Percentiles rank a stretch among this genome's conserved stretches.
Evolutionary conservation across 2,113 vertebrate species (phyloP).

Genomic region (Phoenicopterus ruber): DNA sequence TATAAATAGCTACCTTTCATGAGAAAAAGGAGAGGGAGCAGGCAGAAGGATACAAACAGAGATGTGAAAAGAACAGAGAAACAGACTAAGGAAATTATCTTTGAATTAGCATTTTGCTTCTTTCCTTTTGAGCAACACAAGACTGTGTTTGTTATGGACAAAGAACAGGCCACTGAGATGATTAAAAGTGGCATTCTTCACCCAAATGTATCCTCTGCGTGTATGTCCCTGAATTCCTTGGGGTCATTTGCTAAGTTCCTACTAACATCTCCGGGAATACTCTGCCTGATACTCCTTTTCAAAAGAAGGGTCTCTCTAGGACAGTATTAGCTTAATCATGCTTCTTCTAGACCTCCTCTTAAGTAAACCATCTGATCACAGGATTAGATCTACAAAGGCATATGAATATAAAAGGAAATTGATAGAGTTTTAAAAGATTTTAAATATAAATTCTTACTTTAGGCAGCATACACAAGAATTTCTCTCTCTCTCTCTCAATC

Average conservation of each 20-base stretch:
- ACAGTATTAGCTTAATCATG: not conserved
- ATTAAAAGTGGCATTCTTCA: not conserved
- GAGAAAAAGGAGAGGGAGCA: not conserved
- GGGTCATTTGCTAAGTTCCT: not conserved
- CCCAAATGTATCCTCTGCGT: not conserved
- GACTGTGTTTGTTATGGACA: not conserved
- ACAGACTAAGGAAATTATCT: not conserved
- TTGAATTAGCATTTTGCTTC: not conserved
- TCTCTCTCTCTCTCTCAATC: not conserved
- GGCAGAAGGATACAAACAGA: not conserved
- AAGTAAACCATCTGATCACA: not conserved
- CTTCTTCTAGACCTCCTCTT: not conserved
- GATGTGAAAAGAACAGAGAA: not conserved
- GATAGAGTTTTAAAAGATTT: not conserved
- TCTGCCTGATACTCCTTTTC: not conserved
- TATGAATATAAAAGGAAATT: not conserved
- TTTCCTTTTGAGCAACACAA: not conserved
- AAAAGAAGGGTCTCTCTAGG: not conserved
- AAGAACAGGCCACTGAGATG: not conserved
- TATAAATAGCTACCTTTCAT: not conserved
- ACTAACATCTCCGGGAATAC: not conserved
- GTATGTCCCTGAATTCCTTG: not conserved
- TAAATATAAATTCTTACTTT: not conserved
- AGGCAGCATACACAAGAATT: not conserved
- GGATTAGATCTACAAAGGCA: not conserved